Conservation (phyloP, 2,888 invertebrate genomes). For the Scaeva pyrastri region DNA sequence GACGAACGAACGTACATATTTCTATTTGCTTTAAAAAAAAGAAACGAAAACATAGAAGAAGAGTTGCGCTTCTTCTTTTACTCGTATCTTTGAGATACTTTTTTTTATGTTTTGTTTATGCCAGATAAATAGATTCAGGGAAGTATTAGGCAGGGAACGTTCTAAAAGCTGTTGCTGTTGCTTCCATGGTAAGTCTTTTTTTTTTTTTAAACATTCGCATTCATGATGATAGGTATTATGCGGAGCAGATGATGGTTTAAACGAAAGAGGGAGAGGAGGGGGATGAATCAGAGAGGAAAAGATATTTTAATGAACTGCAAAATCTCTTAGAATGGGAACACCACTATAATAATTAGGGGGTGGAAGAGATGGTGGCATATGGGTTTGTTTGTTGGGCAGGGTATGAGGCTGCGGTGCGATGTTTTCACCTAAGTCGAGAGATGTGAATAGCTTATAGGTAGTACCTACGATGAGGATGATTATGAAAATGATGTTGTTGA, state of each 20-base stretch:
- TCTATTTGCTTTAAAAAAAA: constrained; percentile 33
- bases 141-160: not conserved
- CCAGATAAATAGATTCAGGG: constrained; percentile 4
- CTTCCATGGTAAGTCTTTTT: constrained; percentile 9
- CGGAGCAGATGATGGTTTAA: not conserved
- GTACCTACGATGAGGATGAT: not conserved
- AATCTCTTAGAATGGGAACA: constrained; percentile 47
- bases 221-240: not conserved
- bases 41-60: constrained; percentile 8
- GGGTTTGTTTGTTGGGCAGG: too few species aligned
- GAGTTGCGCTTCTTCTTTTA: constrained; percentile 9
- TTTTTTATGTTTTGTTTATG: constrained; percentile 24
- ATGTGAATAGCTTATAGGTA: constrained; percentile 20
- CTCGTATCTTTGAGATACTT: constrained; percentile 47
- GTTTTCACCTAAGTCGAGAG: not conserved
- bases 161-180: not conserved
- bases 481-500: too few species aligned
- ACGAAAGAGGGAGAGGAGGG: too few species aligned
- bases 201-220: constrained; percentile 19
- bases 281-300: not conserved
- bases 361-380: constrained; percentile 16
- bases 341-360: constrained; percentile 45
- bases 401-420: not conserved
- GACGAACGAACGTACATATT: not conserved
- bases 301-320: constrained; percentile 59